A percentile compares a stretch with the other conserved stretches of the same genome.
Conservation (phyloP, 1,140 invertebrate species). For the Wiebesia pumilae region DNA sequence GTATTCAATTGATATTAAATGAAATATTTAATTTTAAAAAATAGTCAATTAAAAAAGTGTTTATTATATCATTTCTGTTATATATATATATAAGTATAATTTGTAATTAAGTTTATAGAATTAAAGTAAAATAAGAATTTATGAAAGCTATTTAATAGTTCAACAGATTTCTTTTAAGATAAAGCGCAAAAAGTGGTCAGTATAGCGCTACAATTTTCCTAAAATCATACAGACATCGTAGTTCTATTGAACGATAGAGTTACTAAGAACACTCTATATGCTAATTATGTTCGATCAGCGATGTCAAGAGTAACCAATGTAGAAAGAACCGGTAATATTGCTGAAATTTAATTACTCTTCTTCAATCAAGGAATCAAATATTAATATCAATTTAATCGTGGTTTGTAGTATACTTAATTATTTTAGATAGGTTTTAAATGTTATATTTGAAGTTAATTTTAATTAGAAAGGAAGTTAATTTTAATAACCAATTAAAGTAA, state of each 20-base stretch:
- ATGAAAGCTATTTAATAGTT: not conserved
- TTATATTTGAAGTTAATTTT: not conserved
- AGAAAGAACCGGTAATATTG: not conserved
- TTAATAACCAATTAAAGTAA: not conserved
- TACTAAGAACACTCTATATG: slow-evolving; percentile 19
- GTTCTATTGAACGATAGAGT: not conserved
- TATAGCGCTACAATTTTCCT: not conserved
- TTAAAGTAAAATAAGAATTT: not conserved
- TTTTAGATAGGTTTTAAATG: not conserved
- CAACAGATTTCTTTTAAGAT: not conserved
- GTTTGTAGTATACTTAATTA: not conserved
- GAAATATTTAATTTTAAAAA: not conserved
- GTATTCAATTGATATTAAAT: no score
- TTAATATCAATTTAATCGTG: not conserved
- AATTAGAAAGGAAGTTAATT: not conserved
- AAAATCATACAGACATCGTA: not conserved
- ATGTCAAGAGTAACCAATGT: not conserved
- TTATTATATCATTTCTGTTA: not conserved
- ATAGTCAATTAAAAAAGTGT: not conserved
- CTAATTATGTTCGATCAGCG: slow-evolving; percentile 3
- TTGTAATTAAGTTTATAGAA: not conserved
- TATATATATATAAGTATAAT: not conserved
- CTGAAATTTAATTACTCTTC: slow-evolving; percentile 23
- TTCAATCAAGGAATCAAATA: not conserved
- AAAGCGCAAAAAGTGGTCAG: not conserved